phyloP scores from a whole-genome alignment of 2,888 invertebrate species.

The Ophioninae sp. region DNA sequence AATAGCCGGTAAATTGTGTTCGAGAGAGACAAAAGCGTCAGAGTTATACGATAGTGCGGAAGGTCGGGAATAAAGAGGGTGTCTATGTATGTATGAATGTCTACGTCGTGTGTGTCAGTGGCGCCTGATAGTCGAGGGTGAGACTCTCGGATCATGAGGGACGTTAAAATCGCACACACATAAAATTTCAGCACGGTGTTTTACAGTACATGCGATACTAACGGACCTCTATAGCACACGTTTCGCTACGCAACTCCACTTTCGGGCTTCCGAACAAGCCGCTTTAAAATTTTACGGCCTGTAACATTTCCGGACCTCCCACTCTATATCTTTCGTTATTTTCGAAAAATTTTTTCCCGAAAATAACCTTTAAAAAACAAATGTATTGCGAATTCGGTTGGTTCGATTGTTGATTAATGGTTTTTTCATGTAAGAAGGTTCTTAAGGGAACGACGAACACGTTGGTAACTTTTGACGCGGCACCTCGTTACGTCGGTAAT shows the following conservation, averaged over 20 bases:
- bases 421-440: too few relatives aligned
- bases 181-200: conserved; percentile 28
- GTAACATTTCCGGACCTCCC: conserved; percentile 73
- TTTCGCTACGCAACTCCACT: conserved; percentile 31
- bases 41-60: conserved; percentile 22
- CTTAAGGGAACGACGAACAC: too few relatives aligned
- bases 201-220: conserved; percentile 27
- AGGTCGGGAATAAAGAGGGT: conserved; percentile 43
- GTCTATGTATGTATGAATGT: background rate
- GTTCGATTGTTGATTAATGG: too few relatives aligned
- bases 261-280: conserved; percentile 70
- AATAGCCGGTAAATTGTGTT: conserved; percentile 51
- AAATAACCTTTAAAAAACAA: conserved; percentile 7
- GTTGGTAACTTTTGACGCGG: too few relatives aligned
- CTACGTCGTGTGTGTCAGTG: conserved; percentile 1
- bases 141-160: conserved; percentile 41
- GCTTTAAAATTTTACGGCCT: conserved; percentile 77
- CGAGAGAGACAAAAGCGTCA: conserved; percentile 23
- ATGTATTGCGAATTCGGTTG: too few relatives aligned
- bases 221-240: conserved; percentile 48
- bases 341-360: conserved; percentile 27
- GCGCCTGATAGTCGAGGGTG: conserved; percentile 34
- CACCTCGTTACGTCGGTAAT: too few relatives aligned
- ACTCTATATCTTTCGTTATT: background rate
- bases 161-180: conserved; percentile 57